phyloP scores from a whole-genome alignment of 2,888 invertebrate genomes.

The Achlya flavicornis region DNA sequence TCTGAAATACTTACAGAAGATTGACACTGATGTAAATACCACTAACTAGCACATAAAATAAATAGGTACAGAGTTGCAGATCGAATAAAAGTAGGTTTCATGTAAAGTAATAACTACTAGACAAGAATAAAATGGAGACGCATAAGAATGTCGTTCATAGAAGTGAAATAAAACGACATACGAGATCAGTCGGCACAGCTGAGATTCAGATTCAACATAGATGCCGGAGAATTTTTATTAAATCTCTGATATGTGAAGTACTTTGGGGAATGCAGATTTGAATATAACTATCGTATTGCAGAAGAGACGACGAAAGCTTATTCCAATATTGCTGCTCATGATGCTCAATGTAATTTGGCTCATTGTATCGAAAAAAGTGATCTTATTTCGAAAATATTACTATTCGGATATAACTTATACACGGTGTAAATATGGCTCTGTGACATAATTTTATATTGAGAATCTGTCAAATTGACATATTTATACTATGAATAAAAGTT shows the following conservation, averaged over 20 bases:
- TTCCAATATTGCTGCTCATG: conserved; percentile 57
- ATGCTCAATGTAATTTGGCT: conserved; percentile 48
- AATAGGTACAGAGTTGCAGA: neutral
- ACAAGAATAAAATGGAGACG: conserved; percentile 18
- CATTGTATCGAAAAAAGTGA: conserved; percentile 14
- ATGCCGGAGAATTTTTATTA: conserved; percentile 65
- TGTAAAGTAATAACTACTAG: conserved; percentile 6
- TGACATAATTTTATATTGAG: too few relatives aligned
- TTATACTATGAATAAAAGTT: too few relatives aligned
- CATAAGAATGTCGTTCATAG: conserved; percentile 24
- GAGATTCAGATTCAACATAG: conserved; percentile 48
- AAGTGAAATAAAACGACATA: conserved; percentile 46
- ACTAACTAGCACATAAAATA: neutral
- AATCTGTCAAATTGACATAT: too few relatives aligned
- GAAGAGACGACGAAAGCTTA: conserved; percentile 39
- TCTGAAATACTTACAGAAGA: too few relatives aligned
- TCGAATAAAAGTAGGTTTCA: conserved; percentile 1
- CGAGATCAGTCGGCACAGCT: conserved; percentile 43
- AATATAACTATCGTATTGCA: conserved; percentile 56
- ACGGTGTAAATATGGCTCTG: neutral
- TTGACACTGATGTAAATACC: too few relatives aligned
- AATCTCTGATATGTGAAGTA: conserved; percentile 68
- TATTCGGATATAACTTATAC: too few relatives aligned
- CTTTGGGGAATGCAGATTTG: conserved; percentile 64
- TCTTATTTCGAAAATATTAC: neutral